A percentile compares a stretch with the other conserved stretches of the same genome.
Conservation (phyloP, 2,113 vertebrate species). For the Galemys pyrenaicus region DNA sequence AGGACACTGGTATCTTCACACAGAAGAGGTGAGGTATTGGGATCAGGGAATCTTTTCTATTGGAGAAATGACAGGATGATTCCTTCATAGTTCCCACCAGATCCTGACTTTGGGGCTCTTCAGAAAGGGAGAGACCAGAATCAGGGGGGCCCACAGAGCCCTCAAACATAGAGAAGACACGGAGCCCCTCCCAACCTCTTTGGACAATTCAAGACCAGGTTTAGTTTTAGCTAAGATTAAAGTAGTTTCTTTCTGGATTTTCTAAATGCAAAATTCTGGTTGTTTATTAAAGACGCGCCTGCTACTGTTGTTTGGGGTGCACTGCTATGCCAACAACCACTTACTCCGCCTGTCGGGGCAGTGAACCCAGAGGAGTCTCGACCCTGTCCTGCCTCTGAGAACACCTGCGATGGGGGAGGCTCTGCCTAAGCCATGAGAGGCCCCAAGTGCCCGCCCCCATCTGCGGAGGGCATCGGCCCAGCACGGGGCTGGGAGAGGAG, state of each 20-base stretch:
- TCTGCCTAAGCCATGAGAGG: not conserved
- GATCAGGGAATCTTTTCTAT: not conserved
- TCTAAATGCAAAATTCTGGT: not conserved
- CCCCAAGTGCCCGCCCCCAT: not conserved
- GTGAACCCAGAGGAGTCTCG: not conserved
- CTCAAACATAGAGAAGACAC: not conserved
- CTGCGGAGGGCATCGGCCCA: not conserved
- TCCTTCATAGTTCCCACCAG: not conserved
- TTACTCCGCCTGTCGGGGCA: not conserved
- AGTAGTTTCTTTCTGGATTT: not conserved
- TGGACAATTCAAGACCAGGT: not conserved
- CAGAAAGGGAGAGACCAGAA: not conserved
- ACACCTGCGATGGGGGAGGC: accelerated
- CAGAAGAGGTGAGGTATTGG: not conserved
- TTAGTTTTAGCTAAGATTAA: not conserved
- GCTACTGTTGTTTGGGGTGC: not conserved
- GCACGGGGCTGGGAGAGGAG: not conserved
- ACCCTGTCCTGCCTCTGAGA: not conserved
- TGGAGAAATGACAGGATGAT: not conserved
- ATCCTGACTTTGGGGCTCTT: not conserved
- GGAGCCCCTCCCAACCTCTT: not conserved
- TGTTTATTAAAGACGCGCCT: not conserved
- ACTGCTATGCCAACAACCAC: not conserved
- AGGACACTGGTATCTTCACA: not conserved
- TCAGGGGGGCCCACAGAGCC: not conserved